Evolutionary conservation across 2,113 vertebrate species (phyloP), one percentile per base, ranked within the genome.

Genomic region (Helogale parvula): DNA sequence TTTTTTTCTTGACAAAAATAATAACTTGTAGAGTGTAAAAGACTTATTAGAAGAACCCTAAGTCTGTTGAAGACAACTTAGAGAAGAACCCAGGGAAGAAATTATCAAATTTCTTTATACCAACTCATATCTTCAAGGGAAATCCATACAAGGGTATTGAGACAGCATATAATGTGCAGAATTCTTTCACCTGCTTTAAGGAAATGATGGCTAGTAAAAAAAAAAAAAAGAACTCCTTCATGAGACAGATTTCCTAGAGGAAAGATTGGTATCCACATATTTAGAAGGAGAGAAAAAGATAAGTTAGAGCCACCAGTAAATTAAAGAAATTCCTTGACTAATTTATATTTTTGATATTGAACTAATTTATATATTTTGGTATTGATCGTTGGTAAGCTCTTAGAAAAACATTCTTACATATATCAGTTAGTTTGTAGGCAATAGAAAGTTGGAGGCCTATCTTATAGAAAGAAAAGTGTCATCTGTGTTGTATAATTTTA

Each of bases 271-370:
- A 7, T n/a, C 38, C 76, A n/a, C 2, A 88, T 1, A 60, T 68
- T 86, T 95, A 71, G 29, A 79, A 79, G 80, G 8, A 80, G 7
- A 83, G 14, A 60, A 47, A 83, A 88, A 41, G 21, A 5, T 25
- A 6, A 5, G 8, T 69, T 82, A 94, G 19, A 63, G 57, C 16
- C 94, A 83, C 38, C 13, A 63, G 5, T 84, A 27, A 82, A 60
- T 72, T 89, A 72, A 92, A 91, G 17, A 90, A 89, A 93, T 74
- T 86, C 10, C 9, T 76, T 41, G 52, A 83, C 63, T 79, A 84
- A 66, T 66, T 23, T 71, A 21, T 63, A 57, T 41, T 29, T 13
- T 93, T 86, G 19, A 41, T 89, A 65, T 74, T 60, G 74, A 89
- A 65, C 41, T 41, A 41, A 41, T 41, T 41, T 6, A 41, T 41